These are phyloP conservation scores for Ophraella communa DNA, from an alignment of 2,888 invertebrate species.

Conservation along the genomic window DNA sequence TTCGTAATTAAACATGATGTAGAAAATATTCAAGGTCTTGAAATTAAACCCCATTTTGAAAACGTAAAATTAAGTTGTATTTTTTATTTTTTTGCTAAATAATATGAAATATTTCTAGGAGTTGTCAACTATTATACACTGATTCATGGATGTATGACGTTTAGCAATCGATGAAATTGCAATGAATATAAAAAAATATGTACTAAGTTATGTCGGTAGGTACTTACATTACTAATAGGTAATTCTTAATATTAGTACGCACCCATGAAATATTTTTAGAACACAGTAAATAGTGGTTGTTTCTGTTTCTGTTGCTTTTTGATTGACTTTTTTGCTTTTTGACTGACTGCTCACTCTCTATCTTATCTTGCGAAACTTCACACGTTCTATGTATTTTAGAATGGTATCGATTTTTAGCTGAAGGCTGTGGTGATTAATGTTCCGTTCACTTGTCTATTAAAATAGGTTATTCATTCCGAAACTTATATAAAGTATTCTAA, in stretches of 20 bases:
- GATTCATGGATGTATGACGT: conserved; percentile 12
- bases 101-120: conserved; percentile 1
- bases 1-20: neutral
- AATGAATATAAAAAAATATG: neutral
- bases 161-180: conserved; percentile 16
- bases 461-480: too few relatives aligned
- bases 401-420: conserved; percentile 9
- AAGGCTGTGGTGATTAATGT: neutral
- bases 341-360: conserved; percentile 10
- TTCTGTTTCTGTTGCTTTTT: conserved; percentile 23
- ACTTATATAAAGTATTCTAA: too few relatives aligned
- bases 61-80: neutral
- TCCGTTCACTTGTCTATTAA: too few relatives aligned
- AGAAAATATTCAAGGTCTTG: neutral
- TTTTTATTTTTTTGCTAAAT: neutral
- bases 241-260: conserved; percentile 13
- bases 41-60: neutral
- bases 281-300: conserved; percentile 25
- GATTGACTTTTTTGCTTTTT: conserved; percentile 26
- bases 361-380: conserved; percentile 18
- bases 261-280: conserved; percentile 20
- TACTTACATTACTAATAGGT: conserved; percentile 14
- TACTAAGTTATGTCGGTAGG: neutral
- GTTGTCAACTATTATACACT: conserved; percentile 1
- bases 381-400: neutral